A percentile compares a stretch with the other conserved stretches of the same genome.
phyloP scores from a whole-genome alignment of 1,140 invertebrate genomes.

The Plodia interpunctella region DNA sequence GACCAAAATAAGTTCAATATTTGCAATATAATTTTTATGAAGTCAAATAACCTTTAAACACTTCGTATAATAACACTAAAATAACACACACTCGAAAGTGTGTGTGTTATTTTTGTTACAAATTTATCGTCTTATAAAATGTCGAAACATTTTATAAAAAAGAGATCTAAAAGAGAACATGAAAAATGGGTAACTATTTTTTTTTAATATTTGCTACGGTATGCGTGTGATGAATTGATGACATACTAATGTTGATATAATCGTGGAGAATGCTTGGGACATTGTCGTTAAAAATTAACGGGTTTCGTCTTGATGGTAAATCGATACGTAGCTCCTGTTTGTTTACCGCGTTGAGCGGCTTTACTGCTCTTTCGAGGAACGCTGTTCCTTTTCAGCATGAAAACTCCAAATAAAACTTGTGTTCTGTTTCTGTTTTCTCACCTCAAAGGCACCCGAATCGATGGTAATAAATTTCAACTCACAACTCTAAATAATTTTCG shows the following conservation, averaged over 20 bases:
- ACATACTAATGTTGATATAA: conserved; percentile 51
- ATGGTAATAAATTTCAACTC: too few species aligned
- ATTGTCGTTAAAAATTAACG: conserved; percentile 59
- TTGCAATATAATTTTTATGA: too few species aligned
- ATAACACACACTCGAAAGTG: too few species aligned
- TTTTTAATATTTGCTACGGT: neutral
- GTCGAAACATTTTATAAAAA: too few species aligned
- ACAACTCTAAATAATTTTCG: too few species aligned
- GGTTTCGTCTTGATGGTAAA: conserved; percentile 52
- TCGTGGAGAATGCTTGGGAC: conserved; percentile 41
- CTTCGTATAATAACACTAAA: too few species aligned
- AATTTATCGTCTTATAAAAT: too few species aligned
- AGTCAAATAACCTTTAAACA: too few species aligned
- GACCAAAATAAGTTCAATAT: too few species aligned
- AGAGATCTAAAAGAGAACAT: too few species aligned
- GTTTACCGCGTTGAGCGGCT: conserved; percentile 17
- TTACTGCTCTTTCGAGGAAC: neutral
- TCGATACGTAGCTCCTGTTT: conserved; percentile 34
- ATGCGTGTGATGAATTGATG: conserved; percentile 14
- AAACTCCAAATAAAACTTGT: neutral
- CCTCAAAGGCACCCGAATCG: neutral
- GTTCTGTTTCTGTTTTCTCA: neutral
- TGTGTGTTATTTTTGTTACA: too few species aligned
- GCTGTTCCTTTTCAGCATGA: neutral
- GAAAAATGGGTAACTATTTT: too few species aligned